Base-by-base conservation (phyloP, 2,797 vertebrate genomes). In the Sebastes hubbsi region DNA sequence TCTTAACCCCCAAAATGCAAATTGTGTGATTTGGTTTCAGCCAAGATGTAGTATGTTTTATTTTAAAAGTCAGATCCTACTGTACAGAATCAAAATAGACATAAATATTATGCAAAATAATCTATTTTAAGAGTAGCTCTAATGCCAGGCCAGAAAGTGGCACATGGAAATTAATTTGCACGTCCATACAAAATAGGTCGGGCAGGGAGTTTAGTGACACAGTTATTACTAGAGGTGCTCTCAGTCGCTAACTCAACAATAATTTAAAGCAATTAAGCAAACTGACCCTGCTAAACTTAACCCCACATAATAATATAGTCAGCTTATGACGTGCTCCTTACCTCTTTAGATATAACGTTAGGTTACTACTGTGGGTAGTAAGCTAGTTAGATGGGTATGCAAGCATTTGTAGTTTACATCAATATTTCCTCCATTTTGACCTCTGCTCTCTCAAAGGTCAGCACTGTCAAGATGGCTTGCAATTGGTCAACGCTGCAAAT, bases 391-490 rank as follows among this genome's bases (percentile, higher is more conserved):
- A 62, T 30, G 1, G 14, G 22, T 7, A 36, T 58, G 9, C 20
- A 10, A 22, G 25, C 12, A 8, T 64, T 13, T 25, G 58, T 27
- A 30, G 49, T 1, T 75, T 54, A 27, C 24, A 24, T 2, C 25
- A 59, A 27, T 29, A 18, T 59, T 62, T 77, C 30, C 25, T 65
- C 42, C 9, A 49, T 73, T 66, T 54, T 29, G 3, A 6, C 49
- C 29, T 66, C 18, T 12, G 60, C 49, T 71, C 36, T 61, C 30
- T 34, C 13, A 71, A 55, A 80, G 72, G 54, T 78, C 58, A 69
- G 1, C 30, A 2, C 11, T 2, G 30, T 59, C 58, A 55, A 62
- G 27, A 29, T 10, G 56, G 2, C 8, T 72, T 55, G 3, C 36
- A 52, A 59, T 12, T 65, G 24, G 34, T 72, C 58, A 66, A 0